phyloP scores from a whole-genome alignment of 2,113 vertebrate genomes.

The Carassius carassius region DNA sequence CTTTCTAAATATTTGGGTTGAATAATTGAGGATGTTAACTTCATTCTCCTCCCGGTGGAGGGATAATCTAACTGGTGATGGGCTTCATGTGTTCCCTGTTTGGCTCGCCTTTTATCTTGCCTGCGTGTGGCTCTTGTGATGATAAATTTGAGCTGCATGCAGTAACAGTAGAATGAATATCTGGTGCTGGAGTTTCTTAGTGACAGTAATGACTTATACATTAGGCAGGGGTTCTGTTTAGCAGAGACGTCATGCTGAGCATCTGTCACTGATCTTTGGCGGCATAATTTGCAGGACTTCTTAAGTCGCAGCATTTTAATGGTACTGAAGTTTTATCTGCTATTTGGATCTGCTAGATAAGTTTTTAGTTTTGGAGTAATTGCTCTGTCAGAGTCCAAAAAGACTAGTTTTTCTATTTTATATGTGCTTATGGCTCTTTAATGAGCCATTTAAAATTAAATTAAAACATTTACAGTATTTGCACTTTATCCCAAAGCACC shows the following conservation, averaged over 20 bases:
- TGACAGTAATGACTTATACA: conserved; percentile 61
- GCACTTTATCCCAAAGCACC: background rate
- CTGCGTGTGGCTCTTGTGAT: conserved; percentile 22
- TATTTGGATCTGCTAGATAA: background rate
- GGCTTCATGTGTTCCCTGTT: conserved; percentile 11
- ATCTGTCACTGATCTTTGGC: conserved; percentile 36
- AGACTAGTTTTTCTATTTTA: background rate
- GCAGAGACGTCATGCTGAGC: conserved; percentile 24
- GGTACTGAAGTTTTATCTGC: background rate
- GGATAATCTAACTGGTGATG: background rate
- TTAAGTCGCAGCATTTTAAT: background rate
- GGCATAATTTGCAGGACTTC: conserved; percentile 13
- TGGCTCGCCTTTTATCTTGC: background rate
- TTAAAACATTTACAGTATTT: background rate
- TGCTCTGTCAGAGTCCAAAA: background rate
- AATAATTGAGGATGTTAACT: conserved; percentile 27
- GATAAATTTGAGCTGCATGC: conserved; percentile 32
- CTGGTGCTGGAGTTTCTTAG: conserved; percentile 64
- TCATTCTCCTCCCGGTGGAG: background rate
- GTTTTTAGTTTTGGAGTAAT: background rate
- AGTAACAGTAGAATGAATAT: conserved; percentile 69
- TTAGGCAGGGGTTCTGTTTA: conserved; percentile 15
- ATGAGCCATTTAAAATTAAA: background rate
- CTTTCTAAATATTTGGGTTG: conserved; percentile 33
- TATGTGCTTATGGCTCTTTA: background rate